Percentiles rank a stretch among this genome's conserved stretches.
Evolutionary conservation across 2,888 invertebrate species (phyloP).

Genomic region (Leucophenga maculata): DNA sequence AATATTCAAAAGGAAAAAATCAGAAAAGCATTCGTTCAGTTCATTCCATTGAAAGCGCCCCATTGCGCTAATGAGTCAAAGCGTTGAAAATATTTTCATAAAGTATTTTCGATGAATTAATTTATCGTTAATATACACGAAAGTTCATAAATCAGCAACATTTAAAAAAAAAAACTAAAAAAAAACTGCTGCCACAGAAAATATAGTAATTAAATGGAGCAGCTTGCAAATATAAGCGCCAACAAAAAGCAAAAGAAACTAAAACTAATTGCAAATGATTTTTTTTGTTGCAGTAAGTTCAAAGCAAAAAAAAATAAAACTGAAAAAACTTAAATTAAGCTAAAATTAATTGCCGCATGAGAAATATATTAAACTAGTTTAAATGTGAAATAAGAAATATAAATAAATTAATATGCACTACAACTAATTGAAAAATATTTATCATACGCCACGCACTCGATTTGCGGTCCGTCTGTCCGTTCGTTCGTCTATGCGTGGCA

Average conservation of each 20-base stretch:
- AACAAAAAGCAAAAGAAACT: neutral
- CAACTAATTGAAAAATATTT: slow-evolving; percentile 25
- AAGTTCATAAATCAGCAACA: slow-evolving; percentile 49
- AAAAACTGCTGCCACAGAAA: neutral
- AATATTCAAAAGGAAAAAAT: too few species aligned
- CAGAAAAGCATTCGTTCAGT: slow-evolving; percentile 14
- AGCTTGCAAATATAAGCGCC: slow-evolving; percentile 3
- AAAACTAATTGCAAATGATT: slow-evolving; percentile 29
- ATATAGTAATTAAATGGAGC: slow-evolving; percentile 2
- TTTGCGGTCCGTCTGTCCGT: neutral
- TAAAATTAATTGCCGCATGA: slow-evolving; percentile 53
- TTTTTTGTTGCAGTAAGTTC: neutral
- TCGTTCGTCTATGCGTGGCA: neutral
- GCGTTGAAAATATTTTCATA: slow-evolving; percentile 57
- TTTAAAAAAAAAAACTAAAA: neutral
- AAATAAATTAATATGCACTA: neutral
- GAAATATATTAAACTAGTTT: slow-evolving; percentile 44
- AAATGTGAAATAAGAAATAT: slow-evolving; percentile 5
- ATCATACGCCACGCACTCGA: neutral
- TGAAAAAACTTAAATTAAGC: slow-evolving; percentile 49
- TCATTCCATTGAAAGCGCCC: slow-evolving; percentile 55
- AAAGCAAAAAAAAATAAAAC: too few species aligned
- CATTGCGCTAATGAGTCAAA: slow-evolving; percentile 60
- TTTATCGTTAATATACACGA: slow-evolving; percentile 51
- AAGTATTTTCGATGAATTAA: slow-evolving; percentile 52